Conservation (phyloP, 2,113 vertebrate species). For the Globicephala melas region DNA sequence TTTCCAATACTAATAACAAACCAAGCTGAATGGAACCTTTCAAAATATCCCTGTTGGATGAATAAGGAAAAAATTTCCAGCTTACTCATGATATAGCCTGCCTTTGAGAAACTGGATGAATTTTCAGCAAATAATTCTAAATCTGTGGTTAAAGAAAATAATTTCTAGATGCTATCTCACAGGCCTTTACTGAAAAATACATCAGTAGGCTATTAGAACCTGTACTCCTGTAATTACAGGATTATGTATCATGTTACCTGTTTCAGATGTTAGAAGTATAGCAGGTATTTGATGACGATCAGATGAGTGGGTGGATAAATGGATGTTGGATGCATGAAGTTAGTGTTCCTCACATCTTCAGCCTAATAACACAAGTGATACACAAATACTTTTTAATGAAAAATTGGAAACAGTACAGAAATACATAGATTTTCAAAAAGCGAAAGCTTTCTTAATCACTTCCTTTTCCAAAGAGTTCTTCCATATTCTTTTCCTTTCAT, state of each 20-base stretch:
- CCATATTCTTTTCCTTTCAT: not conserved
- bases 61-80: not conserved
- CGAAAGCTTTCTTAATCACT: not conserved
- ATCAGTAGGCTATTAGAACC: not conserved
- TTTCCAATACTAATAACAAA: constrained; percentile 4
- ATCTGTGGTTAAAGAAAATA: not conserved
- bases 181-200: not conserved
- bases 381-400: not conserved
- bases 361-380: not conserved
- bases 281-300: not conserved
- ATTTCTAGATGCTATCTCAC: not conserved
- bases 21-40: not conserved
- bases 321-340: not conserved
- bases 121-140: not conserved
- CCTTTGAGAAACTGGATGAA: not conserved
- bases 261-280: not conserved
- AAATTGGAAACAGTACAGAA: not conserved
- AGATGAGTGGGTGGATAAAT: not conserved
- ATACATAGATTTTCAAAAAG: not conserved
- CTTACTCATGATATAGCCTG: not conserved
- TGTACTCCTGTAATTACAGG: not conserved
- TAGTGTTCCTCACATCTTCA: not conserved
- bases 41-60: not conserved
- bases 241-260: not conserved
- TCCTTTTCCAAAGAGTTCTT: not conserved